These are phyloP conservation scores for Ceyx melanurus DNA, from an alignment of 2,113 vertebrate genomes.

Conservation along the genomic window DNA sequence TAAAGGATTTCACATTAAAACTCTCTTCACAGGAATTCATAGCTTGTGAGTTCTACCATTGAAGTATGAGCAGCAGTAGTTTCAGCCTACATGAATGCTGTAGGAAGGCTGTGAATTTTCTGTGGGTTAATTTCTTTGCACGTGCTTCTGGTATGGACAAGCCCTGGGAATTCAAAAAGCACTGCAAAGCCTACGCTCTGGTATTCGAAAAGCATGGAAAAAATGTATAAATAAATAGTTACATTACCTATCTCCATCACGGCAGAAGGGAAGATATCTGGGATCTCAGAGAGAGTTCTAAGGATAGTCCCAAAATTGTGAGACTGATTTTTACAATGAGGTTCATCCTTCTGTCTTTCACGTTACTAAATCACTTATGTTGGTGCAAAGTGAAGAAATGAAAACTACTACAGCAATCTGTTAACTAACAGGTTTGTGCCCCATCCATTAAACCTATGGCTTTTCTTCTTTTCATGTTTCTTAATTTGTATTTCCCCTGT, in stretches of 20 bases:
- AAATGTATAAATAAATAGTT: not conserved
- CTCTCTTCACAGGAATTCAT: not conserved
- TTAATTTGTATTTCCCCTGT: not conserved
- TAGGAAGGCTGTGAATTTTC: not conserved
- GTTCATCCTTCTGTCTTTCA: not conserved
- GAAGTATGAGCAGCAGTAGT: not conserved
- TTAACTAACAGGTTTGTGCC: not conserved
- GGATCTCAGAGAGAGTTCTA: not conserved
- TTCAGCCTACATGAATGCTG: rapidly evolving
- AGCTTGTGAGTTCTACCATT: not conserved
- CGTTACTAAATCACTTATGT: not conserved
- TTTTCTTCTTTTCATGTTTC: not conserved
- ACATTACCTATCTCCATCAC: not conserved
- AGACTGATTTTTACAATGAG: not conserved
- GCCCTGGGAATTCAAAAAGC: not conserved
- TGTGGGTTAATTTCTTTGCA: not conserved
- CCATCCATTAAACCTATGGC: rapidly evolving
- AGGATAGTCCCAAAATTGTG: not conserved
- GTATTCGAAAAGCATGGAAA: not conserved
- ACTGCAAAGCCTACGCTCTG: not conserved
- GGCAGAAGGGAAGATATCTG: not conserved
- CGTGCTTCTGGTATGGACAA: not conserved
- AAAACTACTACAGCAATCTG: not conserved
- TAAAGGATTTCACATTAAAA: not conserved
- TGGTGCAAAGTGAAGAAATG: not conserved